Conservation (phyloP, 2,113 vertebrate genomes). For the Mirza zaza region DNA sequence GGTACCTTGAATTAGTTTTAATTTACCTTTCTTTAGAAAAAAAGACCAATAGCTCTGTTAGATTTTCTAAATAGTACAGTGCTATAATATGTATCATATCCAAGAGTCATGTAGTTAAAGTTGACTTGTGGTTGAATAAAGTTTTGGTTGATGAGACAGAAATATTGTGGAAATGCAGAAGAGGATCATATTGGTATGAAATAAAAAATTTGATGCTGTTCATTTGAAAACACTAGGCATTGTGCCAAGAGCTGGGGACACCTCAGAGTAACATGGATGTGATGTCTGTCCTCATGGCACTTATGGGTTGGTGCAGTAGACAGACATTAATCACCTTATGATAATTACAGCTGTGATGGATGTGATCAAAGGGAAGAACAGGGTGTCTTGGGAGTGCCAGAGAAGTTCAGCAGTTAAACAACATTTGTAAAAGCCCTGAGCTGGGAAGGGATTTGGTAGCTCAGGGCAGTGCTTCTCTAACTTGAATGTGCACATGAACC, state of each 20-base stretch:
- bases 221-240: neutral
- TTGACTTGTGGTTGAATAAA: slow-evolving; percentile 25
- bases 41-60: neutral
- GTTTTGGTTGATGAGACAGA: neutral
- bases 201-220: neutral
- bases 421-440: neutral
- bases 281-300: neutral
- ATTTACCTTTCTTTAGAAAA: slow-evolving; percentile 47
- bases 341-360: slow-evolving; percentile 40
- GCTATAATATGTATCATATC: neutral
- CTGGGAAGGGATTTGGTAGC: slow-evolving; percentile 34
- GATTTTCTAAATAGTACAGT: neutral
- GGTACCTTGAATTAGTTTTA: slow-evolving; percentile 31
- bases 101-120: slow-evolving; percentile 11
- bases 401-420: slow-evolving; percentile 27
- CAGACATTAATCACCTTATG: slow-evolving; percentile 3
- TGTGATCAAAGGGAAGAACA: slow-evolving; percentile 29
- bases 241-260: neutral
- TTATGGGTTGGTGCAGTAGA: neutral
- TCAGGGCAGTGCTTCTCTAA: slow-evolving; percentile 46
- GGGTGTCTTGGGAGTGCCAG: neutral
- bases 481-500: slow-evolving; percentile 38
- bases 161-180: slow-evolving; percentile 33
- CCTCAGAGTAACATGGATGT: neutral
- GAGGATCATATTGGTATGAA: slow-evolving; percentile 37